phyloP scores from a whole-genome alignment of 2,113 vertebrate species.

The Xenotilapia leptura region DNA sequence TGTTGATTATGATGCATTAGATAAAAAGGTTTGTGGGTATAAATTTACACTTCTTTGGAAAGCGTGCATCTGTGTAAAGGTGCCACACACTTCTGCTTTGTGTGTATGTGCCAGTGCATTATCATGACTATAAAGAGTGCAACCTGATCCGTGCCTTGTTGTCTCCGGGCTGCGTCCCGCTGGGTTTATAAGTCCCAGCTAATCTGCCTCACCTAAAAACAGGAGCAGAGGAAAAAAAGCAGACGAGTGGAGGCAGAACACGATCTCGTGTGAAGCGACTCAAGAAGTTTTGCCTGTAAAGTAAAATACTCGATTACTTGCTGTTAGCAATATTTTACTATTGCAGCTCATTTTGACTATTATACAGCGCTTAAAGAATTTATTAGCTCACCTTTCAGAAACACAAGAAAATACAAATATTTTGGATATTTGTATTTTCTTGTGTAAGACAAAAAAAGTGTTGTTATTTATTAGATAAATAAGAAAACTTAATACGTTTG shows the following conservation, averaged over 20 bases:
- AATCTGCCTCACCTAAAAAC: conserved; percentile 40
- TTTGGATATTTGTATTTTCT: background rate
- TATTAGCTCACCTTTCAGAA: background rate
- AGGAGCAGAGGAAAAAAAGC: background rate
- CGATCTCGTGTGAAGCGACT: background rate
- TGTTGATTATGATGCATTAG: background rate
- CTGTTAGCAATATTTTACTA: background rate
- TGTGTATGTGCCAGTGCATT: background rate
- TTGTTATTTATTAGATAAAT: background rate
- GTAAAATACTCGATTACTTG: background rate
- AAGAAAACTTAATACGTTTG: background rate
- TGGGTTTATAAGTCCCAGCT: background rate
- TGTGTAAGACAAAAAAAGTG: background rate
- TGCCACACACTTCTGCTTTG: background rate
- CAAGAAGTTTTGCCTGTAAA: background rate
- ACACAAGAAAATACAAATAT: background rate
- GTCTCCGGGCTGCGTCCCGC: background rate
- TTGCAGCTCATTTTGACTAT: background rate
- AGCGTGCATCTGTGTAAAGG: background rate
- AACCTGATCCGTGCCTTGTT: conserved; percentile 13
- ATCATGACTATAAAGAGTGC: background rate
- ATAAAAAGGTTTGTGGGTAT: background rate
- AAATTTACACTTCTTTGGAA: background rate
- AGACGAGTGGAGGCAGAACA: background rate
- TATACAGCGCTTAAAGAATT: background rate